These are phyloP conservation scores for Lamellibrachia luymesi DNA, from an alignment of 1,140 invertebrate genomes.

Conservation along the genomic window DNA sequence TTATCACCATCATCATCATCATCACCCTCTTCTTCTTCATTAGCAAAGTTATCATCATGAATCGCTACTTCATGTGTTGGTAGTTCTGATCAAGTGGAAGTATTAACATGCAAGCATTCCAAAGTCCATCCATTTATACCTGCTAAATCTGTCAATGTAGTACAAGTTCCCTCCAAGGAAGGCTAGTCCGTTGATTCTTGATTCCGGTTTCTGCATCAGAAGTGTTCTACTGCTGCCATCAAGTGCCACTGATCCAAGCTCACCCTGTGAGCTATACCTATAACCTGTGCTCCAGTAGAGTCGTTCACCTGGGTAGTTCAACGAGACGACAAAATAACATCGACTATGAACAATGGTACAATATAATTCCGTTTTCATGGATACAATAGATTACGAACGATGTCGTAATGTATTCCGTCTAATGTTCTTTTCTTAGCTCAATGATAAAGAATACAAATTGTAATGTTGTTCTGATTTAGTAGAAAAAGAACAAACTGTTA, in stretches of 20 bases:
- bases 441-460: too few species aligned
- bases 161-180: background rate
- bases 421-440: too few species aligned
- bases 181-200: background rate
- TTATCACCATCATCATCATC: too few species aligned
- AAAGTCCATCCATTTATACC: background rate
- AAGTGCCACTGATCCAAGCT: background rate
- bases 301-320: background rate
- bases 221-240: background rate
- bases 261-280: background rate
- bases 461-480: background rate
- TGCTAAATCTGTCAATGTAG: background rate
- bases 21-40: too few species aligned
- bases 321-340: background rate
- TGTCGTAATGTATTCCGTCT: too few species aligned
- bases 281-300: background rate
- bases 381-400: too few species aligned
- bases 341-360: too few species aligned
- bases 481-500: background rate
- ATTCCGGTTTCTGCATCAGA: background rate
- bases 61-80: background rate
- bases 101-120: background rate
- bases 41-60: too few species aligned
- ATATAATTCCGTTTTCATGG: too few species aligned
- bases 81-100: too few species aligned